Evolutionary conservation across 2,888 invertebrate genomes (phyloP).

Genomic region (Catocala fraxini): DNA sequence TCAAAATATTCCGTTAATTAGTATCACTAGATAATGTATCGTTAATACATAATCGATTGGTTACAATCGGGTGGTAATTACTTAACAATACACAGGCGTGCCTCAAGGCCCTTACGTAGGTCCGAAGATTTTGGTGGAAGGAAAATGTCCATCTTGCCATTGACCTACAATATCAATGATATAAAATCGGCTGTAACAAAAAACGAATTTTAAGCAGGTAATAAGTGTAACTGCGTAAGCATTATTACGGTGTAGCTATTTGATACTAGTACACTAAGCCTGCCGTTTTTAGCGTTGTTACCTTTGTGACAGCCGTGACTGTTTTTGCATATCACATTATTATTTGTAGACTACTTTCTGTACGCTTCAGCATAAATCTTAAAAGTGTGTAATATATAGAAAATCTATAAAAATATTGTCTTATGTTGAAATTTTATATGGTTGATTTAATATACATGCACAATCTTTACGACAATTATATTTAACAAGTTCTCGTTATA

Average conservation of each 20-base stretch:
- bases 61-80: neutral
- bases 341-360: neutral
- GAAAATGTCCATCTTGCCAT: constrained; percentile 42
- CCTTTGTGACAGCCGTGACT: constrained; percentile 4
- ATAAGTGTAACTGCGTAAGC: neutral
- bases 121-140: constrained; percentile 29
- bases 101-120: constrained; percentile 3
- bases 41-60: neutral
- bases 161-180: constrained; percentile 35
- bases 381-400: neutral
- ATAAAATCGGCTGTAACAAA: constrained; percentile 22
- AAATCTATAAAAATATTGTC: neutral
- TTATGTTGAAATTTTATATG: neutral
- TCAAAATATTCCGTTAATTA: too few relatives aligned
- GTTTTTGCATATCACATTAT: constrained; percentile 1
- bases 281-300: constrained; percentile 5
- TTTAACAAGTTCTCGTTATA: neutral
- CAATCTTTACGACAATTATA: too few relatives aligned
- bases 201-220: constrained; percentile 23
- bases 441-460: too few relatives aligned
- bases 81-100: constrained; percentile 3
- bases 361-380: neutral
- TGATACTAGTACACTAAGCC: neutral
- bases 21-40: neutral
- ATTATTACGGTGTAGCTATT: neutral